Evolutionary conservation across 2,797 vertebrate genomes (phyloP), one percentile per base, ranked within the genome.

Genomic region (Lepilemur septentrionalis): DNA sequence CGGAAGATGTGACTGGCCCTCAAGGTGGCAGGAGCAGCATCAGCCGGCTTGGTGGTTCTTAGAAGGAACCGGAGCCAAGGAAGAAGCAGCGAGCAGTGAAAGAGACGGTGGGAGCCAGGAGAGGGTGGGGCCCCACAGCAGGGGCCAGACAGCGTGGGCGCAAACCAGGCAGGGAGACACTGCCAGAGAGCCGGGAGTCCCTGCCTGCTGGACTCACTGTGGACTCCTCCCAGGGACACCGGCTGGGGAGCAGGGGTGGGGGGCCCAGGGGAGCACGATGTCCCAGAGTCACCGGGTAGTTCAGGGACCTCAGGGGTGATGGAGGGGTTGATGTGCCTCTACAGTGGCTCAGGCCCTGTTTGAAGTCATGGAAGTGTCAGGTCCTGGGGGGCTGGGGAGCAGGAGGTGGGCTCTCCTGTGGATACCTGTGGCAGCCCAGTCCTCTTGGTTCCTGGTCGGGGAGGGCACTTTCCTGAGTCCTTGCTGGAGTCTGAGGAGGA

Each of bases 201-300:
- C 50, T n/a, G 61, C 30, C 69, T 72, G 43, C 43, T 65, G 55
- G 50, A 13, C 59, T 70, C 48, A n/a, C 28, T 76, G 25, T 43
- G 87, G 13, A 35, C 0, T 13, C 25, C 17, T 52, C 84, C 46
- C 30, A 41, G 11, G 32, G 30, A 57, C 18, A 1, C 0, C 0
- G 4, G 38, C 32, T 7, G 0, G 3, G 17, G 25, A 20, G 8
- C 22, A 18, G 14, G 43, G 10, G 30, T 6, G 12, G 61, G 10
- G 41, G 3, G 17, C 2, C 0, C 10, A 28, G 22, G 20, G 28
- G 46, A n/a, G 5, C 25, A 0, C 0, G 14, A n/a, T 10, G 2
- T 1, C 20, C 28, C 23, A 22, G 28, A 83, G 32, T n/a, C 25
- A 0, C 0, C 2, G 7, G 15, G 28, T 6, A 17, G 22, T 25